A percentile compares a stretch with the other conserved stretches of the same genome.
These are phyloP conservation scores for Steinernema hermaphroditum DNA, from an alignment of 2,888 invertebrate genomes.

Conservation along the genomic window DNA sequence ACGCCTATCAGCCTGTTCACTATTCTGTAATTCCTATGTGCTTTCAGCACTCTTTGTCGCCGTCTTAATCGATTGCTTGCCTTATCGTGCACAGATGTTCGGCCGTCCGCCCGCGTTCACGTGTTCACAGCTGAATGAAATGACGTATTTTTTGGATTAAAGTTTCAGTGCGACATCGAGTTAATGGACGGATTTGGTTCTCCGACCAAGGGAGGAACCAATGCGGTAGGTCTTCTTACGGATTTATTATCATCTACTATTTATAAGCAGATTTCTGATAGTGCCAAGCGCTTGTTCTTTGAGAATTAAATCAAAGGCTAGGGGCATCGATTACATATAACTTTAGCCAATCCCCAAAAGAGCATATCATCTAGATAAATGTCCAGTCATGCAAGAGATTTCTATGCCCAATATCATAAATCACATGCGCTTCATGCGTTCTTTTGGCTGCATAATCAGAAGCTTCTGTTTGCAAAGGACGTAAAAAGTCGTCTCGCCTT, in stretches of 20 bases:
- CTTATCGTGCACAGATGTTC: conserved; percentile 14
- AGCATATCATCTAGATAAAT: too few relatives aligned
- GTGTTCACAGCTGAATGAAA: background rate
- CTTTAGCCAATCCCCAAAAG: too few relatives aligned
- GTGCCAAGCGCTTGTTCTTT: too few relatives aligned
- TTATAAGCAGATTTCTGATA: background rate
- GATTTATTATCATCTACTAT: background rate
- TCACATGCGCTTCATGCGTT: too few relatives aligned
- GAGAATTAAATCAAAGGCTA: too few relatives aligned
- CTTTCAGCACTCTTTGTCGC: background rate
- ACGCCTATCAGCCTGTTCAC: background rate
- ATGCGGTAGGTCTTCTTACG: background rate
- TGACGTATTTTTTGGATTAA: background rate
- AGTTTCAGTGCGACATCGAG: background rate
- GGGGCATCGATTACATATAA: too few relatives aligned
- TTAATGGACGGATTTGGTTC: conserved; percentile 29
- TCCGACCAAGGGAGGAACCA: conserved; percentile 19
- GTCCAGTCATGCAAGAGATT: too few relatives aligned
- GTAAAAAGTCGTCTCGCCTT: too few relatives aligned
- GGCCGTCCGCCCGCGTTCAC: background rate
- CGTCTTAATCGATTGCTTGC: conserved; percentile 1
- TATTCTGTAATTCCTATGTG: background rate
- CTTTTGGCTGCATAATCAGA: too few relatives aligned
- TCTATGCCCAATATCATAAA: too few relatives aligned
- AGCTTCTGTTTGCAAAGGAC: too few relatives aligned